Conservation (phyloP, 2,113 vertebrate genomes). For the Aldabrachelys gigantea region DNA sequence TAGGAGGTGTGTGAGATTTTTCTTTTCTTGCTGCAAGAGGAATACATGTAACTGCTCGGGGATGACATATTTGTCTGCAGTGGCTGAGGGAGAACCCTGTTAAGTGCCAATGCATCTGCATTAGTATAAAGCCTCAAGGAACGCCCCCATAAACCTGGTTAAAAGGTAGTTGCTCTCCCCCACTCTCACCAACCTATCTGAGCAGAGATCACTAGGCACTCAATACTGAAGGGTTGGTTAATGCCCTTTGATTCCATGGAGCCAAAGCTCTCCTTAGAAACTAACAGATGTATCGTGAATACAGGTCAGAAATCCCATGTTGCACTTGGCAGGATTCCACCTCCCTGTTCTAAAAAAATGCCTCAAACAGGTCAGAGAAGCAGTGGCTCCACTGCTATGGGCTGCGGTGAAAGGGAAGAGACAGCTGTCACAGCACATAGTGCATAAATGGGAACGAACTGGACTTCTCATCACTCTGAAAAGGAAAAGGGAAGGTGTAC, state of each 20-base stretch:
- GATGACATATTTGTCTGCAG: not conserved
- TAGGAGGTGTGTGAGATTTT: not conserved
- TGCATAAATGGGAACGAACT: not conserved
- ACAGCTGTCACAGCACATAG: accelerated
- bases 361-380: not conserved
- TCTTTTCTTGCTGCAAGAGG: not conserved
- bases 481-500: not conserved
- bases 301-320: not conserved
- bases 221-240: not conserved
- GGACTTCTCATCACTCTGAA: not conserved
- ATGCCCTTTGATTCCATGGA: not conserved
- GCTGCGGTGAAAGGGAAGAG: accelerated
- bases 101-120: slow-evolving; percentile 45
- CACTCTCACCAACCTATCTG: not conserved
- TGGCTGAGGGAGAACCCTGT: not conserved
- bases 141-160: not conserved
- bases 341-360: not conserved
- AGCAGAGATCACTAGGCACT: not conserved
- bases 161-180: not conserved
- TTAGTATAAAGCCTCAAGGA: not conserved
- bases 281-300: not conserved
- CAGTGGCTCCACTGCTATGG: not conserved
- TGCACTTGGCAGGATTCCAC: not conserved
- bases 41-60: not conserved
- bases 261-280: not conserved